Conservation (phyloP, 2,797 vertebrate genomes). For the Astyanax mexicanus region DNA sequence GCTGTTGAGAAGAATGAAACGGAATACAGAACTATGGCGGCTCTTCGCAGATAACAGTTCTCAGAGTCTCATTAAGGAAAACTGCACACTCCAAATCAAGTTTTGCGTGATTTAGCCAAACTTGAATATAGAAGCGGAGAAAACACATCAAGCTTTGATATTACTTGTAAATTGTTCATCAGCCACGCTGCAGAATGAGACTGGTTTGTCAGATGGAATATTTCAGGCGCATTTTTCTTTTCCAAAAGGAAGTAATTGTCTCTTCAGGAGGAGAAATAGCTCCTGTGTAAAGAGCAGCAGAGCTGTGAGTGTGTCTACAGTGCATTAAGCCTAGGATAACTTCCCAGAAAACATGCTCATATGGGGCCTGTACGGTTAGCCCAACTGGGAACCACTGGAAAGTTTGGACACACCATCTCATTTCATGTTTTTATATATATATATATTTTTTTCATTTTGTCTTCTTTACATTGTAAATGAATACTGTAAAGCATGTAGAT, state of each 20-base stretch:
- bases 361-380: too few species aligned
- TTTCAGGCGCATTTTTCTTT: not conserved
- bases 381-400: too few species aligned
- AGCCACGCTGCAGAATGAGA: not conserved
- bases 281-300: constrained; percentile 43
- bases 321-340: too few species aligned
- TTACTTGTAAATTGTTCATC: constrained; percentile 12
- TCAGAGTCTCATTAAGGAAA: not conserved
- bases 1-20: not conserved
- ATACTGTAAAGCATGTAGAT: too few species aligned
- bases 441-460: too few species aligned
- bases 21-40: not conserved
- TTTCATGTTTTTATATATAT: too few species aligned
- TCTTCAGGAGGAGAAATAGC: not conserved
- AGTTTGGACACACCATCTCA: too few species aligned
- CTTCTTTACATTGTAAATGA: too few species aligned
- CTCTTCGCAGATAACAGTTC: not conserved
- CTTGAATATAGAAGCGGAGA: not conserved
- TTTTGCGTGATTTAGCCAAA: not conserved
- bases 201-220: constrained; percentile 3
- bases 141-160: not conserved
- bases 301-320: not conserved
- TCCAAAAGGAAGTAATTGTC: not conserved
- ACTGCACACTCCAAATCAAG: not conserved
- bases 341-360: too few species aligned